Evolutionary conservation across 2,888 invertebrate genomes (phyloP), one percentile per base, ranked within the genome.

Genomic region (Scrobipalpa atriplicella): DNA sequence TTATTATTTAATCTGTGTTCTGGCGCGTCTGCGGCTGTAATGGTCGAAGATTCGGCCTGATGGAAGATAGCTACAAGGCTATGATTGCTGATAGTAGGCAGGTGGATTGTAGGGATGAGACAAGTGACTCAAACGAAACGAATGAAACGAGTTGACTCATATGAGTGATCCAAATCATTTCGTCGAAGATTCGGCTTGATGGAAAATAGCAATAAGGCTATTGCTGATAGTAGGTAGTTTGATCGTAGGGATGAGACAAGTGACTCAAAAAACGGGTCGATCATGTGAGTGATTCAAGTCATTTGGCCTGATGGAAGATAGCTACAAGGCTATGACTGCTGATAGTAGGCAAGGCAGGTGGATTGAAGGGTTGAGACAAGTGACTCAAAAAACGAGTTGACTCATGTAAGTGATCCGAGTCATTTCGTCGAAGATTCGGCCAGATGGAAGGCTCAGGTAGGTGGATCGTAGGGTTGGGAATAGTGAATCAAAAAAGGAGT

Each of bases 181-280:
- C 2, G 18, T 7, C 1, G 1, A 54, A n/a, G 72, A 19, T n/a
- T 58, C 8, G 38, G 58, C 16, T 16, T 38, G 38, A 72, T 62
- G 68, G 69, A n/a, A 75, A 64, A 21, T 36, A 58, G 66, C 16
- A 16, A 61, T 29, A 67, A 72, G 71, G 72, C 73, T 72, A 72
- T 74, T 58, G 67, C 66, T 66, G 77, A 78, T 78, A 76, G 64
- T 67, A 64, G 68, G 71, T 76, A 76, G 75, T 75, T 76, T 76
- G 43, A 43, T 62, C 7, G 18, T 62, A 62, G 47, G 0, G 29
- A 0, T 10, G 62, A 11, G 21, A 58, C n/a, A 2, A 54, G 54
- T 19, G 18, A 54, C 21, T 21, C 54, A 21, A 21, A 21, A 2
- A 19, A 18, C 1, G 54, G 19, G 54, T 21, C 21, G 11, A 54